Evolutionary conservation across 2,113 vertebrate species (phyloP), one percentile per base, ranked within the genome.

Genomic region (Octodon degus): DNA sequence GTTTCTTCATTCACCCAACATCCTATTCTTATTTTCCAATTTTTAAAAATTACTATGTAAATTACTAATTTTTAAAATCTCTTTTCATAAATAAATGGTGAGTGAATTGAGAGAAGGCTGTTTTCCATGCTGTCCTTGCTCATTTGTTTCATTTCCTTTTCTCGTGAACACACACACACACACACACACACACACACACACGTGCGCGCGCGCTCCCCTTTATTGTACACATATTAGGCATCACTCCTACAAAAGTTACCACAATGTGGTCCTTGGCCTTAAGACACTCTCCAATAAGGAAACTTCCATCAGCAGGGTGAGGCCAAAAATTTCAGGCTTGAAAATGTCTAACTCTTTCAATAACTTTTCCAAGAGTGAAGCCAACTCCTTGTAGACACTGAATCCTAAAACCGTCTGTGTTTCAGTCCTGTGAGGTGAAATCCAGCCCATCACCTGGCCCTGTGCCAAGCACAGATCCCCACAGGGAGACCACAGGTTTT

Each of bases 361-460:
- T 37, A 94, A 90, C 17, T 43, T 95, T 96, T 94, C 43, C 40
- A 55, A 14, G n/a, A 72, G 68, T 40, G 77, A 76, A 92, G 47
- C 53, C 72, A 88, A 88, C 24, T 95, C 62, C 25, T 16, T 32
- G 43, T 55, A 76, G 79, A 25, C 17, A 60, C 6, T 53, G 63
- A 77, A 82, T 63, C 7, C 70, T 68, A 60, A 81, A 87, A 76
- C 14, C n/a, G n/a, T 92, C 19, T 76, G 27, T 53, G 67, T 94
- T 91, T 58, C 34, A 20, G 20, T n/a, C 68, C 68, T 53, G 67
- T 30, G 43, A 86, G 63, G 74, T 22, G 9, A 19, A 87, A 88
- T 86, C 32, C 70, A 81, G 67, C 25, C 60, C 81, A 86, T 88
- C 14, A 34, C 67, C 10, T 96, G 94, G 65, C 68, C 67, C 4